Conservation (phyloP, 1,140 invertebrate genomes). For the Macrobrachium rosenbergii region DNA sequence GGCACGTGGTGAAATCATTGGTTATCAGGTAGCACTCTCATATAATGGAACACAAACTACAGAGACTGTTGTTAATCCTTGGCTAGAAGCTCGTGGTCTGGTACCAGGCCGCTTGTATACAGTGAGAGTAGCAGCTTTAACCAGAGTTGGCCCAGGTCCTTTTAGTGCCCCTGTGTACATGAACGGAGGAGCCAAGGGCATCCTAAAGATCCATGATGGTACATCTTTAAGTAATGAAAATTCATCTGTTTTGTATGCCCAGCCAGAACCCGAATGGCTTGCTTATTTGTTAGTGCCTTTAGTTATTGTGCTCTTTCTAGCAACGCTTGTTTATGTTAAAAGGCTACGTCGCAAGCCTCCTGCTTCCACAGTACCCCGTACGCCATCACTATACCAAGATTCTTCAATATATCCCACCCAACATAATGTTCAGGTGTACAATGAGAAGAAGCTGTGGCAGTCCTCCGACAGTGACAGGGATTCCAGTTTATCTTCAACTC, state of each 20-base stretch:
- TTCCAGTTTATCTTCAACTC: constrained; percentile 47
- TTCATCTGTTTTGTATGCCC: constrained; percentile 52
- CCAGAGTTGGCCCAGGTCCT: constrained; percentile 59
- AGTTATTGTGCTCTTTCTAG: constrained; percentile 55
- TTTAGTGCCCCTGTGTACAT: constrained; percentile 51
- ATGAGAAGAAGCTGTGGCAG: constrained; percentile 61
- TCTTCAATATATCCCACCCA: constrained; percentile 48
- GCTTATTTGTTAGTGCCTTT: constrained; percentile 59
- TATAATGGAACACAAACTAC: constrained; percentile 54
- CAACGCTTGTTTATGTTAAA: constrained; percentile 51
- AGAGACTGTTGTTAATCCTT: constrained; percentile 50
- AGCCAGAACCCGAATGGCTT: constrained; percentile 62
- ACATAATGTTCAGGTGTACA: constrained; percentile 61
- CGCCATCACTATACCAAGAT: constrained; percentile 47
- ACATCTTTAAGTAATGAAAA: constrained; percentile 10
- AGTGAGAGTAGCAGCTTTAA: constrained; percentile 59
- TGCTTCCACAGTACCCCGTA: constrained; percentile 36
- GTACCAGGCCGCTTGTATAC: constrained; percentile 51
- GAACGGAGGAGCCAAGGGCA: constrained; percentile 17
- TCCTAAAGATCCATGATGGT: background rate
- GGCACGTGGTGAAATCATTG: constrained; percentile 51
- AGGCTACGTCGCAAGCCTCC: constrained; percentile 46
- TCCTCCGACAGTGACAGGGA: constrained; percentile 57
- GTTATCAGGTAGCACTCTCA: constrained; percentile 57
- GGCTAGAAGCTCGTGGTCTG: constrained; percentile 56